Evolutionary conservation across 2,797 vertebrate genomes (phyloP).

Genomic region (Leptoclinus maculatus): DNA sequence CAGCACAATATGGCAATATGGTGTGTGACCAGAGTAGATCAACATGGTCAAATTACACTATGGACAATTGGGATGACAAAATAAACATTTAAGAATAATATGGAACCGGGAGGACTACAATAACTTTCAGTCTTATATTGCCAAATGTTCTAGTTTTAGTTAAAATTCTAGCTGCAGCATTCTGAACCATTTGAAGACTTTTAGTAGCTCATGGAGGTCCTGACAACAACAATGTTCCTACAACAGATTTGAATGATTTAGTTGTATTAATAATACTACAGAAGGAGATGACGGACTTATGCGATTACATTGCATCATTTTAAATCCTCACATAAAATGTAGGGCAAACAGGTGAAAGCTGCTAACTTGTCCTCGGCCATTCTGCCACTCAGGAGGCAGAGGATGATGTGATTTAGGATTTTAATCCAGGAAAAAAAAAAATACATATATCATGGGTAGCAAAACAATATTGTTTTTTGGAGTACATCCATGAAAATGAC

Average conservation of each 20-base stretch:
- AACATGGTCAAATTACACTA: neutral
- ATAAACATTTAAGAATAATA: neutral
- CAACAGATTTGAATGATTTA: neutral
- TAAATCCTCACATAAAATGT: constrained; percentile 67
- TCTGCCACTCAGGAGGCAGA: constrained; percentile 34
- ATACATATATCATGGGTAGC: constrained; percentile 3
- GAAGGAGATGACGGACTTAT: constrained; percentile 21
- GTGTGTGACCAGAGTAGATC: neutral
- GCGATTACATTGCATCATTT: constrained; percentile 22
- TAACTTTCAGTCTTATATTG: neutral
- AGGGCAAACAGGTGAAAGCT: constrained; percentile 62
- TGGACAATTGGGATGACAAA: neutral
- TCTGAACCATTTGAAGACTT: neutral
- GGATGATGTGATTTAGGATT: constrained; percentile 62
- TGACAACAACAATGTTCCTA: neutral
- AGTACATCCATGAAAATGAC: neutral
- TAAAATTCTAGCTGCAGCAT: neutral
- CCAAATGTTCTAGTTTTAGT: neutral
- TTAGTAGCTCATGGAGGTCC: neutral
- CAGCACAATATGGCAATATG: neutral
- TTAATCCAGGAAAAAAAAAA: constrained; percentile 49
- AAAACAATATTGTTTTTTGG: neutral
- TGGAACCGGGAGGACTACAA: neutral
- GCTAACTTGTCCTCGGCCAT: constrained; percentile 36
- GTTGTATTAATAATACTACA: constrained; percentile 20